These are phyloP conservation scores for Acanthurus leucopareius DNA, from an alignment of 2,797 vertebrate species.

Conservation along the genomic window DNA sequence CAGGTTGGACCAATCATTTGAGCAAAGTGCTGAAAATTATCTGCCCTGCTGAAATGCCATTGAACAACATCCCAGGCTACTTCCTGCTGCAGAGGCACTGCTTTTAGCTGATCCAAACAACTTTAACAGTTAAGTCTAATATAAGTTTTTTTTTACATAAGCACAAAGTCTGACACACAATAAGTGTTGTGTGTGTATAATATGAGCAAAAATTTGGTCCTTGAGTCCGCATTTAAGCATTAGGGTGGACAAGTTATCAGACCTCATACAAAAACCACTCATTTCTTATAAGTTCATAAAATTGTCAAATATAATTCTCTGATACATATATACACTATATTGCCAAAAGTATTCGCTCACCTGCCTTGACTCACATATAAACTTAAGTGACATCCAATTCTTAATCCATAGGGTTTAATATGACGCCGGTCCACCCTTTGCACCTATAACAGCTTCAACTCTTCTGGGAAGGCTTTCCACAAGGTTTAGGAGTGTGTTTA, in stretches of 20 bases:
- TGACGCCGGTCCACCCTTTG: too few relatives aligned
- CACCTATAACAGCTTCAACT: too few relatives aligned
- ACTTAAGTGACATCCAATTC: too few relatives aligned
- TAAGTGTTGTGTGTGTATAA: background rate
- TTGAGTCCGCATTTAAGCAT: background rate
- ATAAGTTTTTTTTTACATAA: background rate
- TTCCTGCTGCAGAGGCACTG: background rate
- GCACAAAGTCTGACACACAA: background rate
- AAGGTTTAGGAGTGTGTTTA: too few relatives aligned
- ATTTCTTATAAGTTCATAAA: too few relatives aligned
- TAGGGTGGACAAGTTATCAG: background rate
- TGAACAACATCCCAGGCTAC: conserved; percentile 5
- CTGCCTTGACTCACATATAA: too few relatives aligned
- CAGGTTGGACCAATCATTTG: background rate
- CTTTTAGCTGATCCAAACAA: background rate
- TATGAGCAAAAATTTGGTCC: background rate
- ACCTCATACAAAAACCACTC: background rate
- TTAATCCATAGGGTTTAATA: too few relatives aligned
- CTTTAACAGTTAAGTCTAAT: too few relatives aligned
- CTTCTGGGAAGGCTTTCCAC: too few relatives aligned
- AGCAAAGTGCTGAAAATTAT: background rate
- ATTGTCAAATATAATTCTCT: too few relatives aligned
- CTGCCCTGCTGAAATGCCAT: conserved; percentile 3
- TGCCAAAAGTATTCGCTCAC: too few relatives aligned
- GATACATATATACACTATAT: too few relatives aligned